Evolutionary conservation across 2,888 invertebrate species (phyloP).

Genomic region (Coremacera marginata): DNA sequence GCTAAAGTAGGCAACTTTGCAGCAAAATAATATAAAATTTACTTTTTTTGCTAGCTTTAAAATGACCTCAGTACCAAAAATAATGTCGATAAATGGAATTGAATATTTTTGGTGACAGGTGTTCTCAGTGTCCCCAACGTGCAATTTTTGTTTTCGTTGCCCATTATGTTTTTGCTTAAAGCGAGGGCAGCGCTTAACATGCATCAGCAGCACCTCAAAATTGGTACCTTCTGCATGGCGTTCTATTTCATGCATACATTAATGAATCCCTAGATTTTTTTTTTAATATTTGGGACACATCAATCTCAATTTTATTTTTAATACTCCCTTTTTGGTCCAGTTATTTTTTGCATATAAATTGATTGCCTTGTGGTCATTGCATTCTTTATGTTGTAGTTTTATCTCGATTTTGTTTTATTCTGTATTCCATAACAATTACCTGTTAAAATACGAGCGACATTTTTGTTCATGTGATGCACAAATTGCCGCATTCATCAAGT

Average conservation of each 20-base stretch:
- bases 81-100: too few relatives aligned
- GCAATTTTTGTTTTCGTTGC: too few relatives aligned
- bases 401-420: too few relatives aligned
- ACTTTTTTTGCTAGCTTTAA: too few relatives aligned
- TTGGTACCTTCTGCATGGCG: background rate
- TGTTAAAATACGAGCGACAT: too few relatives aligned
- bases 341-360: background rate
- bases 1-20: background rate
- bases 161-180: background rate
- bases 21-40: too few relatives aligned
- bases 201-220: background rate
- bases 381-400: background rate
- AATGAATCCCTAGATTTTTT: background rate
- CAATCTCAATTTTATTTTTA: constrained; percentile 26
- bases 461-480: background rate
- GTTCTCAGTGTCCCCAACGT: too few relatives aligned
- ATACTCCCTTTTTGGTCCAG: background rate
- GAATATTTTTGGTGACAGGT: too few relatives aligned
- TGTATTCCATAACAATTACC: too few relatives aligned
- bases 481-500: constrained; percentile 12
- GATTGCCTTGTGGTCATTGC: constrained; percentile 19
- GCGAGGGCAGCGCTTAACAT: background rate
- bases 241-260: background rate
- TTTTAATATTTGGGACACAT: background rate
- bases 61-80: too few relatives aligned